These are phyloP conservation scores for Psix sp. DNA, from an alignment of 1,140 invertebrate genomes.

Conservation along the genomic window DNA sequence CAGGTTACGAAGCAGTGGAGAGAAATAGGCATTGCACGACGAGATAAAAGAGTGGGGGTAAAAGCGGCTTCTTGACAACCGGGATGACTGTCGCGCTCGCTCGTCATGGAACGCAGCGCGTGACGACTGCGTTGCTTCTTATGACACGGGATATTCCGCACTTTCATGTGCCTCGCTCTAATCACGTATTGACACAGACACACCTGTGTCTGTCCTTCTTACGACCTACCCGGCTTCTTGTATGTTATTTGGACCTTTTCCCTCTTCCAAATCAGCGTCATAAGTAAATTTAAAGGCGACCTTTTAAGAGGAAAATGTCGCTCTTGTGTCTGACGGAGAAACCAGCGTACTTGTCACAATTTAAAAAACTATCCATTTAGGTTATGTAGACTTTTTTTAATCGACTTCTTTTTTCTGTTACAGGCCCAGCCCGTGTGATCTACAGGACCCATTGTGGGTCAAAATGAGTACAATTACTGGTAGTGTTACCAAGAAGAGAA, in stretches of 20 bases:
- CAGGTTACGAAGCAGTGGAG: conserved; percentile 5
- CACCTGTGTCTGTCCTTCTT: conserved; percentile 21
- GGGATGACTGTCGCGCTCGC: conserved; percentile 47
- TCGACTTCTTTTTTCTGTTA: conserved; percentile 61
- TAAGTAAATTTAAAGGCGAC: no score
- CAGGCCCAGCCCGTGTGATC: conserved; percentile 88
- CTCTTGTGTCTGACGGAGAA: no score
- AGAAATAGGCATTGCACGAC: conserved; percentile 11
- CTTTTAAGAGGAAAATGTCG: no score
- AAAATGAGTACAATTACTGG: conserved; percentile 89
- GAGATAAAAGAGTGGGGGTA: conserved; percentile 14
- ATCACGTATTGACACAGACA: conserved; percentile 40
- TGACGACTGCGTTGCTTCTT: conserved; percentile 40
- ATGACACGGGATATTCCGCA: conserved; percentile 21
- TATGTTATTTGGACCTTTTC: conserved; percentile 24
- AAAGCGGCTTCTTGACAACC: conserved; percentile 36
- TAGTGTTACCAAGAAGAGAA: conserved; percentile 86
- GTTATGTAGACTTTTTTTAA: not conserved
- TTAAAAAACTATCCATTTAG: no score
- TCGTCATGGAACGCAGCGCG: conserved; percentile 44
- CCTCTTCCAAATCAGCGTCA: conserved; percentile 16
- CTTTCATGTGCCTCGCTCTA: conserved; percentile 34
- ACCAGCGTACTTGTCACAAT: no score
- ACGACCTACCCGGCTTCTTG: conserved; percentile 15
- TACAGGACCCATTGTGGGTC: conserved; percentile 88